Conservation (phyloP, 2,888 invertebrate species). For the Catotricha subobsoleta region DNA sequence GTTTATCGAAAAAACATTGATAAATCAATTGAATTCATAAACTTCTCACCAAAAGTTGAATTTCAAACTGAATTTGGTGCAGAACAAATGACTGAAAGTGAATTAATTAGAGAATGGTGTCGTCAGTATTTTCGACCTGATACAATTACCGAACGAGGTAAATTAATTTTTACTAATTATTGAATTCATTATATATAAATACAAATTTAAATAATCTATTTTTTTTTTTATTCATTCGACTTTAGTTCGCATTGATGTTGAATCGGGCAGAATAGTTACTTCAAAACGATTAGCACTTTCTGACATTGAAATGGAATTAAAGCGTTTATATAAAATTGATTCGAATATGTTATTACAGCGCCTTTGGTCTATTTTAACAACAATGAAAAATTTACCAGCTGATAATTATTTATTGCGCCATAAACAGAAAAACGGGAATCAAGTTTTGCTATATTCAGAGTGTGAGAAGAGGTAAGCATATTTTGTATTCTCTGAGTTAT, state of each 20-base stretch:
- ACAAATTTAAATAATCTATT: neutral
- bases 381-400: slow-evolving; percentile 6
- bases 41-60: slow-evolving; percentile 15
- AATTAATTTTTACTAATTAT: neutral
- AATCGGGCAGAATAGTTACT: slow-evolving; percentile 9
- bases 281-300: slow-evolving; percentile 9
- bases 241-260: slow-evolving; percentile 9
- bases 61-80: slow-evolving; percentile 15
- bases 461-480: neutral
- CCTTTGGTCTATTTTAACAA: slow-evolving; percentile 10
- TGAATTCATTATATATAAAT: neutral
- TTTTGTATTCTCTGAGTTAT: neutral
- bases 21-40: slow-evolving; percentile 3
- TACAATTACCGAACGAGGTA: slow-evolving; percentile 14
- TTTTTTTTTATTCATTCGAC: slow-evolving; percentile 2
- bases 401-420: slow-evolving; percentile 11
- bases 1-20: neutral
- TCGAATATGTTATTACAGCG: slow-evolving; percentile 1
- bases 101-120: slow-evolving; percentile 15
- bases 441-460: neutral
- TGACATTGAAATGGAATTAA: slow-evolving; percentile 9
- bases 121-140: slow-evolving; percentile 11
- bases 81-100: slow-evolving; percentile 13
- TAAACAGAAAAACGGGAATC: slow-evolving; percentile 1
- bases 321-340: slow-evolving; percentile 8